These are phyloP conservation scores for Dendrophyllia cribrosa DNA, from an alignment of 64 coral and sea anemone species.

Conservation along the genomic window DNA sequence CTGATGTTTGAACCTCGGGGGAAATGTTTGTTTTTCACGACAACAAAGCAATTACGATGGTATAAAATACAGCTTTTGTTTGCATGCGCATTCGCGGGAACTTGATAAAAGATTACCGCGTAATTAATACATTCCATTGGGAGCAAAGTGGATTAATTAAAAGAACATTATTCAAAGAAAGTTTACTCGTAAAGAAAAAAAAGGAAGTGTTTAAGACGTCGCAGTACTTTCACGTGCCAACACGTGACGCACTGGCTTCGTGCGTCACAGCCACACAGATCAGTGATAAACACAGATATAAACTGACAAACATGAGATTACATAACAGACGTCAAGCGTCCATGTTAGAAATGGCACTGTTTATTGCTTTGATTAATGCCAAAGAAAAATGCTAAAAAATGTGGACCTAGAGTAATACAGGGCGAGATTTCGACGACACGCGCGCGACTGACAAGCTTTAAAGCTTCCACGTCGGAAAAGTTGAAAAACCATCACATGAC, in stretches of 20 bases:
- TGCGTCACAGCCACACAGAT: neutral
- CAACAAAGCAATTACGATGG: neutral
- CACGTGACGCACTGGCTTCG: neutral
- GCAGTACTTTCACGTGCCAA: neutral
- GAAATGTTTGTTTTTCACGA: conserved; percentile 6
- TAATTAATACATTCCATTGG: neutral
- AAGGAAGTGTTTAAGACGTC: no score
- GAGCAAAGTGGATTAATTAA: conserved; percentile 2
- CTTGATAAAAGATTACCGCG: conserved; percentile 7
- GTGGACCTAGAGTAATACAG: no score
- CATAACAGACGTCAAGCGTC: no score
- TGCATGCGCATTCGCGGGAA: neutral
- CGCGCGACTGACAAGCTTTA: no score
- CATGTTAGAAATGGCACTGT: no score
- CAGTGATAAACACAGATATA: no score
- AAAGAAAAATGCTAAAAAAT: no score
- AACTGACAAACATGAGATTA: no score
- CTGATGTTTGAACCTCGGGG: neutral
- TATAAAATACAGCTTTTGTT: neutral
- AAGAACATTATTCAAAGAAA: neutral
- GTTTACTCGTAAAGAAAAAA: neutral
- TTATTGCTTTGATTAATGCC: no score
- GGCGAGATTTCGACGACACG: no score
- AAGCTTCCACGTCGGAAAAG: no score
- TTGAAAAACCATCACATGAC: no score